Evolutionary conservation across 2,888 invertebrate species (phyloP), one percentile per base, ranked within the genome.

Genomic region (Boloria selene): DNA sequence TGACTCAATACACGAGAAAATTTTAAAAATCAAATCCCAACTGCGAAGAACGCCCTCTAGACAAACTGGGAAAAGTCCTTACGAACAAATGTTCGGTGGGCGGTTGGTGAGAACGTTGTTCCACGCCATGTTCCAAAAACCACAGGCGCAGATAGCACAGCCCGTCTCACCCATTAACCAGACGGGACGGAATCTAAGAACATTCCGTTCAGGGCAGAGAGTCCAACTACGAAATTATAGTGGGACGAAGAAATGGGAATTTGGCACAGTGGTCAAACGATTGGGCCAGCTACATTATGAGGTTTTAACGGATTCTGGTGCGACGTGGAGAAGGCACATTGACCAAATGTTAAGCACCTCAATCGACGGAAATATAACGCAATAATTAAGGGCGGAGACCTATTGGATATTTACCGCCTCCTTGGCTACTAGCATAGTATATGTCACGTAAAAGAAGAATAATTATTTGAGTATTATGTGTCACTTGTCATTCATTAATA

Each of bases 1-100:
- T 51, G 61, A 64, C n/a, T 10, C 13, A 4, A 44, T 56, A 56
- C n/a, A 44, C 3, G 7, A n/a, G 3, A 44, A 56, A 44, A 7
- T 56, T 13, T 31, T 38, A 4, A 14, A 16, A 18, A 51, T 18
- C 13, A 16, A 51, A 50, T 14, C 50, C 10, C 50, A 18, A 16
- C 17, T 51, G 13, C n/a, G 51, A 6, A 16, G 51, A 51, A 51
- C 51, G 17, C 51, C 50, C 4, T 13, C 10, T 44, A n/a, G 4
- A 45, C 14, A 45, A 45, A 45, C 10, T 22, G 22, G 22, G 22
- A 3, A 22, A 22, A 22, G 22, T 22, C 22, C 22, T 22, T 22
- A 22, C 22, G n/a, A n/a, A 45, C 22, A 22, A 22, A 22, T 22
- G 22, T 22, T 22, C 22, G 22, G 22, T 22, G 22, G 22, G 22